Percentiles rank a stretch among this genome's conserved stretches.
phyloP scores from a whole-genome alignment of 2,113 vertebrate genomes.

The Urocitellus parryii region DNA sequence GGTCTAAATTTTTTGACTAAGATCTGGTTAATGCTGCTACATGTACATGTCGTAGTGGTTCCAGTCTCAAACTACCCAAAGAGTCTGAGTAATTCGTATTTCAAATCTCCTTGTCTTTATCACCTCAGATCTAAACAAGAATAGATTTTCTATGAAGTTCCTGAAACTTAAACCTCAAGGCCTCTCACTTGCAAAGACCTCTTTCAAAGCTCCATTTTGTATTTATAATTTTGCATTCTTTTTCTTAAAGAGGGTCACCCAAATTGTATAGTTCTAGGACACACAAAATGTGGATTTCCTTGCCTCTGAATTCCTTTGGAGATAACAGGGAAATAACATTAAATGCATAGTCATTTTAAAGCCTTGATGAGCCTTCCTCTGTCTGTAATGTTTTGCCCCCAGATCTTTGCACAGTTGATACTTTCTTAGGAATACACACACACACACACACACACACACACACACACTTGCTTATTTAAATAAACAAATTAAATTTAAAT shows the following conservation, averaged over 20 bases:
- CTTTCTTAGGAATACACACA: background rate
- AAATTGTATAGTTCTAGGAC: background rate
- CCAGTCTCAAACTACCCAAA: background rate
- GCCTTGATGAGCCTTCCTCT: background rate
- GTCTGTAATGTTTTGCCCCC: background rate
- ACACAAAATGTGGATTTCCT: background rate
- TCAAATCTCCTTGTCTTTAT: background rate
- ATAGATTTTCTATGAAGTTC: background rate
- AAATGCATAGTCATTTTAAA: background rate
- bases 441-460: no score
- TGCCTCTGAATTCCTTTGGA: background rate
- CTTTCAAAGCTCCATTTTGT: background rate
- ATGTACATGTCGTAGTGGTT: background rate
- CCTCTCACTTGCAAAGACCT: background rate
- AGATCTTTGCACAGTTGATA: background rate
- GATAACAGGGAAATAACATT: background rate
- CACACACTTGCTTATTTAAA: no score
- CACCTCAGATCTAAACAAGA: background rate
- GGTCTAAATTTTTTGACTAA: background rate
- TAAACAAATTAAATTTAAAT: no score
- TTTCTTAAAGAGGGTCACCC: background rate
- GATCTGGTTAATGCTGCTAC: background rate
- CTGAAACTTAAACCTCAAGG: background rate
- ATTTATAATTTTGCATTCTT: conserved; percentile 19
- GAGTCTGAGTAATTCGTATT: background rate